These are phyloP conservation scores for Phragmatobia fuliginosa DNA, from an alignment of 2,888 invertebrate genomes.

Conservation along the genomic window DNA sequence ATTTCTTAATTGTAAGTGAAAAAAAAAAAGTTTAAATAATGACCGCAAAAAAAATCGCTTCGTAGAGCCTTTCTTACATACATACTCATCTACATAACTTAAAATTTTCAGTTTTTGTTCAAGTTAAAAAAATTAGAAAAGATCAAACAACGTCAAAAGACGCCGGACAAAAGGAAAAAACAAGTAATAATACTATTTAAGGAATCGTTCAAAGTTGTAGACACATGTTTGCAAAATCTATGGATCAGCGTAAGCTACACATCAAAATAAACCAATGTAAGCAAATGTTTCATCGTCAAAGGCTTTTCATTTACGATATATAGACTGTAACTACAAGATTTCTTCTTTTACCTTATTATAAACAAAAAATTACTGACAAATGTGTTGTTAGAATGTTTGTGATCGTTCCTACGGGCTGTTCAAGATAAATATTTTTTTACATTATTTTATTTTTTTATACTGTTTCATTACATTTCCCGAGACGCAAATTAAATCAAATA, in stretches of 20 bases:
- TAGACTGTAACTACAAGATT: conserved; percentile 24
- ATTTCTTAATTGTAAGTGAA: too few species aligned
- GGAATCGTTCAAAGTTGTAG: too few species aligned
- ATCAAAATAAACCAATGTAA: conserved; percentile 16
- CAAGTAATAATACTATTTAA: background rate
- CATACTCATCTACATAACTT: too few species aligned
- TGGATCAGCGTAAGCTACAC: background rate
- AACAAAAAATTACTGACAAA: conserved; percentile 33
- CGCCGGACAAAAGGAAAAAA: background rate
- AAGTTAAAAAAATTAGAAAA: too few species aligned
- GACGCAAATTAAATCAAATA: too few species aligned
- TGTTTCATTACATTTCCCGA: too few species aligned
- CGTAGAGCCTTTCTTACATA: too few species aligned
- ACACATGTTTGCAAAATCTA: background rate
- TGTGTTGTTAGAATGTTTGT: conserved; percentile 25
- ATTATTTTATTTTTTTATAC: too few species aligned
- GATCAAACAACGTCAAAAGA: background rate
- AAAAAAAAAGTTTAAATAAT: too few species aligned
- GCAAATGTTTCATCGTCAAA: conserved; percentile 28
- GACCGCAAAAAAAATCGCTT: too few species aligned
- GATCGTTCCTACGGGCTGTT: conserved; percentile 5
- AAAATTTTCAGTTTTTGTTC: too few species aligned
- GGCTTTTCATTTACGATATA: conserved; percentile 7
- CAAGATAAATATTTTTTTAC: background rate
- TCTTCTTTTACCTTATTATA: conserved; percentile 19